These are phyloP conservation scores for Sinotaia quadrata DNA, from an alignment of 2,888 invertebrate genomes.

Conservation along the genomic window DNA sequence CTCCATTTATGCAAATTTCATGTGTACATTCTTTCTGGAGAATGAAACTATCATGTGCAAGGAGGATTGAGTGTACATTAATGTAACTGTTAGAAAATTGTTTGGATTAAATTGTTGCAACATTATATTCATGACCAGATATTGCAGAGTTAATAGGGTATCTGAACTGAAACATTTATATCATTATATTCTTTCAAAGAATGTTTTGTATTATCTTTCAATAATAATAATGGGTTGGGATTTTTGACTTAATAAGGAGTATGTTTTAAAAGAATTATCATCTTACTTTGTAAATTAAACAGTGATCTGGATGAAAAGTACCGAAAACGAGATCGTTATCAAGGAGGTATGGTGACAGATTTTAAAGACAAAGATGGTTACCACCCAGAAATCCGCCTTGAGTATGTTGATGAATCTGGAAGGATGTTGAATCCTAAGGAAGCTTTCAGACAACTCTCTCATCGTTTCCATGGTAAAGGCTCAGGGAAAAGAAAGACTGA, in stretches of 20 bases:
- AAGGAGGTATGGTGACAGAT: constrained; percentile 85
- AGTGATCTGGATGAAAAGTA: constrained; percentile 72
- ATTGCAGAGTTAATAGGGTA: too few relatives aligned
- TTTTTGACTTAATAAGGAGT: not conserved
- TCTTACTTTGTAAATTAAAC: too few relatives aligned
- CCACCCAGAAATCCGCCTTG: constrained; percentile 93
- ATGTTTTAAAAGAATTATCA: constrained; percentile 3
- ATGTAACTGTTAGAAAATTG: too few relatives aligned
- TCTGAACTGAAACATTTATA: too few relatives aligned
- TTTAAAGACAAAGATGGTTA: constrained; percentile 93
- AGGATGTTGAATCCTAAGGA: constrained; percentile 93
- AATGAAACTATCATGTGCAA: too few relatives aligned
- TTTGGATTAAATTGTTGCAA: too few relatives aligned
- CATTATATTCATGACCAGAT: too few relatives aligned
- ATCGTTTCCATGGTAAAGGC: constrained; percentile 99
- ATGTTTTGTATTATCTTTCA: constrained; percentile 2
- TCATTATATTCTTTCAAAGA: too few relatives aligned
- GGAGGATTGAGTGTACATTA: too few relatives aligned
- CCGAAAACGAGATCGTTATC: constrained; percentile 66
- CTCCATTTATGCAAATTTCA: too few relatives aligned
- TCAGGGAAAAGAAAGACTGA: constrained; percentile 98
- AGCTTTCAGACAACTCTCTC: constrained; percentile 93
- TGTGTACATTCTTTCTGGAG: too few relatives aligned
- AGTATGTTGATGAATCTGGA: constrained; percentile 98
- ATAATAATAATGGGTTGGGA: too few relatives aligned